Conservation (phyloP, 2,888 invertebrate species). For the Tenthredo mesomela region DNA sequence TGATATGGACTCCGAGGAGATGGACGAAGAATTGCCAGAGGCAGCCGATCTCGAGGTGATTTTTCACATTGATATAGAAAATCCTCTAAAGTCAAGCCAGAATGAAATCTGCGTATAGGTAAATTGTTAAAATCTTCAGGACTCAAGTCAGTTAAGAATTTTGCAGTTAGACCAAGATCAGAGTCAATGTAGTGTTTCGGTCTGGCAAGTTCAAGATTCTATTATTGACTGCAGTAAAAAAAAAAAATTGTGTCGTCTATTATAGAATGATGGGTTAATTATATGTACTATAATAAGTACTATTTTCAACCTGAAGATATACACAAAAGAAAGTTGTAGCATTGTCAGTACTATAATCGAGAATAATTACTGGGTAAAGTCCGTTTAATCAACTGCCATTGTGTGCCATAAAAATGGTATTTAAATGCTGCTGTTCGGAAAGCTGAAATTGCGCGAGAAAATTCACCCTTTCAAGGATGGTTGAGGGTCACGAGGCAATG, state of each 20-base stretch:
- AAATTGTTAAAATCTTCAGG: background rate
- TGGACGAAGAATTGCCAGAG: slow-evolving; percentile 73
- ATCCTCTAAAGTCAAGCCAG: slow-evolving; percentile 10
- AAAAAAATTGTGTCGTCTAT: background rate
- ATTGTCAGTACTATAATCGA: background rate
- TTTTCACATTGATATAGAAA: background rate
- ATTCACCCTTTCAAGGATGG: background rate
- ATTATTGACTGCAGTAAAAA: background rate
- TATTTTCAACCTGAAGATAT: background rate
- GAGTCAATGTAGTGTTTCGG: background rate
- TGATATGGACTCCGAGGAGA: slow-evolving; percentile 76
- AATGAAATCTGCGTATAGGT: background rate
- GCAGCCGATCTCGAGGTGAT: slow-evolving; percentile 69
- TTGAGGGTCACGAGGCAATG: background rate
- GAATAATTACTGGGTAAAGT: background rate
- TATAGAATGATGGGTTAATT: background rate
- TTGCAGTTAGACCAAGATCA: background rate
- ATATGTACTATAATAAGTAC: background rate
- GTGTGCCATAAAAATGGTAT: background rate
- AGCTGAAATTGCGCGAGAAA: background rate
- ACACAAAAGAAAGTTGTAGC: background rate
- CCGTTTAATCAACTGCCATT: background rate
- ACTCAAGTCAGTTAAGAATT: background rate
- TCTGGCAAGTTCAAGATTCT: background rate
- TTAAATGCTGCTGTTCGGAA: background rate